phyloP scores from a whole-genome alignment of 2,888 invertebrate genomes.

The Hypselothyrea guttata region DNA sequence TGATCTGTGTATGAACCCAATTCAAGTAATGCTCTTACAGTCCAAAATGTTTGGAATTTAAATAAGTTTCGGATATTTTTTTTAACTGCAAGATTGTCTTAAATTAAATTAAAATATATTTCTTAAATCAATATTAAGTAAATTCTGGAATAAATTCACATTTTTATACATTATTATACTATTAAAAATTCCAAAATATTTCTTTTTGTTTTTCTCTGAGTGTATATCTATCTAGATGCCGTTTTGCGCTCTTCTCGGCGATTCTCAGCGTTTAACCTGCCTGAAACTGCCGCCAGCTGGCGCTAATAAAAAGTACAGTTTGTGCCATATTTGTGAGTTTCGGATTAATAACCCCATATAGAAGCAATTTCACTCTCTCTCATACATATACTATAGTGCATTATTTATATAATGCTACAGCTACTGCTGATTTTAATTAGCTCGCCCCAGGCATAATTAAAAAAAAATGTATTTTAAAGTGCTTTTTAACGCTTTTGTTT shows the following conservation, averaged over 20 bases:
- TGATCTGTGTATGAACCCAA: too few relatives aligned
- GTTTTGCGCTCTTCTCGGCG: not conserved
- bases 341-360: not conserved
- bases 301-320: slow-evolving; percentile 13
- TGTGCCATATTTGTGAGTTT: slow-evolving; percentile 5
- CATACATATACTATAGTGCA: not conserved
- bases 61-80: too few relatives aligned
- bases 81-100: too few relatives aligned
- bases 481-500: slow-evolving; percentile 12
- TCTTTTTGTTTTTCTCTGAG: too few relatives aligned
- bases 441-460: slow-evolving; percentile 38
- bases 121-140: too few relatives aligned
- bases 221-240: too few relatives aligned
- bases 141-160: too few relatives aligned
- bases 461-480: slow-evolving; percentile 20
- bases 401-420: slow-evolving; percentile 8
- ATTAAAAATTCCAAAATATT: too few relatives aligned
- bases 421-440: slow-evolving; percentile 40
- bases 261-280: not conserved
- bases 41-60: too few relatives aligned
- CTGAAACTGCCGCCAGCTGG: slow-evolving; percentile 16
- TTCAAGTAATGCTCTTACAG: too few relatives aligned
- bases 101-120: too few relatives aligned
- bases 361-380: not conserved
- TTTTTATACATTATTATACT: too few relatives aligned